Evolutionary conservation across 2,888 invertebrate genomes (phyloP), one percentile per base, ranked within the genome.

Genomic region (Linyphia triangularis): DNA sequence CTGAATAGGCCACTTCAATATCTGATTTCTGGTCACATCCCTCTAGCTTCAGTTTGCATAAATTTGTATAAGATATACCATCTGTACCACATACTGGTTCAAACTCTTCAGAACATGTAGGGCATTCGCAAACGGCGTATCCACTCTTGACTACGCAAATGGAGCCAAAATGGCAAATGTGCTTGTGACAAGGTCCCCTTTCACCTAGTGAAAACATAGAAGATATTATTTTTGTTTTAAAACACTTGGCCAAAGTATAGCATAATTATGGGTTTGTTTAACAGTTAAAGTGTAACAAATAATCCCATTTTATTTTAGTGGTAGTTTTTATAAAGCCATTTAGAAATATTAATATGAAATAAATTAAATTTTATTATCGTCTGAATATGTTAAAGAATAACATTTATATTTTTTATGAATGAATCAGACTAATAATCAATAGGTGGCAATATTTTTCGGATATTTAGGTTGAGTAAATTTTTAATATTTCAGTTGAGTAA

Each of bases 121-220:
- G 96, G 93, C 98, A 98, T 91, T 96, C 96, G 93, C 98, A 98
- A 90, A 95, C 94, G 57, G 97, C 96, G 82, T 94, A 94, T 51
- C 95, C 95, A 72, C 94, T 94, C 91, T 94, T 94, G 91, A 95
- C 95, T 73, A 95, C 94, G 92, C 96, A 96, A 90, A 94, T 94
- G 85, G 97, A 96, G 85, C 96, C 96, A 93, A 95, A 95, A 90
- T 96, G 95, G 92, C 97, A 98, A 28, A 91, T 90, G 43, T 92
- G 91, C 9, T 91, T 91, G 94, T 94, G 91, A 89, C 93, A 93
- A 0, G 93, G 93, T 85, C 93, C 93, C 37, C 91, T 86, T 67
- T 91, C 90, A 59, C 90, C 91, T 91, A 51, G 16, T 16, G n/a
- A n/a, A 16, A n/a, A n/a, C n/a, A n/a, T n/a, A 57, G 51, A 79